phyloP scores from a whole-genome alignment of 2,888 invertebrate species.

The Dioctria linearis region DNA sequence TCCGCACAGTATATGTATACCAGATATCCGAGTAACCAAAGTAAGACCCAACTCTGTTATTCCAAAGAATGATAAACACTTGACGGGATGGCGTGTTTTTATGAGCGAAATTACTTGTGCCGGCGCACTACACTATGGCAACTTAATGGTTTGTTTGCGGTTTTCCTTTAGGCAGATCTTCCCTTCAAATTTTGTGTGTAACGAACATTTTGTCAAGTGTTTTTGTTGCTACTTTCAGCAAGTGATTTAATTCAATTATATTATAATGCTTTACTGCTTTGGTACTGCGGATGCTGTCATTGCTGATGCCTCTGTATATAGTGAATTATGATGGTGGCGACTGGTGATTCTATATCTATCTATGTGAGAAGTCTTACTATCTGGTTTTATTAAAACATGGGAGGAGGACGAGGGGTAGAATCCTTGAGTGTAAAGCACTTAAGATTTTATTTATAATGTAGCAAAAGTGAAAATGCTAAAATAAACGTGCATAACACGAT shows the following conservation, averaged over 20 bases:
- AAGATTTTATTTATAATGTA: too few relatives aligned
- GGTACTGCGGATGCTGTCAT: too few relatives aligned
- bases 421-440: too few relatives aligned
- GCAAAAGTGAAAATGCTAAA: too few relatives aligned
- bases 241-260: conserved; percentile 59
- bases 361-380: background rate
- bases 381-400: background rate
- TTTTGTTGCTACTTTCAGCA: conserved; percentile 56
- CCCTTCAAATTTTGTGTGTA: conserved; percentile 50
- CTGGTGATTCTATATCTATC: background rate
- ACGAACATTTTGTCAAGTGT: conserved; percentile 56
- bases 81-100: conserved; percentile 59
- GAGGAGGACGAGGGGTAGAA: too few relatives aligned
- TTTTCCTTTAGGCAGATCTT: conserved; percentile 45
- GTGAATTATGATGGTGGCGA: conserved; percentile 25
- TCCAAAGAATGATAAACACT: conserved; percentile 59
- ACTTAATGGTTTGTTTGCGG: conserved; percentile 57
- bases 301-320: background rate
- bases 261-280: conserved; percentile 1
- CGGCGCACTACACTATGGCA: conserved; percentile 31
- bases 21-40: background rate
- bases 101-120: conserved; percentile 57
- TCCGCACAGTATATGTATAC: too few relatives aligned
- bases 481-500: too few relatives aligned
- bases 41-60: conserved; percentile 53